Percentiles rank a stretch among this genome's conserved stretches.
Conservation (phyloP, 2,113 vertebrate species). For the Okapia johnstoni region DNA sequence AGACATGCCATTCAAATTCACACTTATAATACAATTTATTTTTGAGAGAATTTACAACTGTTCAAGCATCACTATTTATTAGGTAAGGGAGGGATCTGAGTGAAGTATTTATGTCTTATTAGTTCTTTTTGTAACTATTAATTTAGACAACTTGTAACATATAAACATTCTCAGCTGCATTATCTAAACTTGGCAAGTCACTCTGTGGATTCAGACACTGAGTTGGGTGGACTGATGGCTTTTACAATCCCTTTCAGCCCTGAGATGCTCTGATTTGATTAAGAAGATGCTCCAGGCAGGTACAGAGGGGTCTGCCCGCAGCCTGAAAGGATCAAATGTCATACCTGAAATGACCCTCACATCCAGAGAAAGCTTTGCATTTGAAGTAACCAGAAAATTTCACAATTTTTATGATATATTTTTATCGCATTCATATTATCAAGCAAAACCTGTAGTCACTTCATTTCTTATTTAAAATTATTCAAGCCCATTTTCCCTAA, state of each 20-base stretch:
- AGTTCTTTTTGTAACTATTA: conserved; percentile 19
- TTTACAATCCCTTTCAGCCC: neutral
- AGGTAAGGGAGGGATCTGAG: neutral
- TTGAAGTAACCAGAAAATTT: neutral
- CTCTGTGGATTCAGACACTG: neutral
- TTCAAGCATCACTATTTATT: conserved; percentile 37
- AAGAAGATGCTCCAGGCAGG: neutral
- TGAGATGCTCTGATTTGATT: neutral
- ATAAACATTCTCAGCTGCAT: neutral
- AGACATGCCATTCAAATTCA: conserved; percentile 41
- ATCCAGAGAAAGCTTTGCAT: neutral
- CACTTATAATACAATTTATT: conserved; percentile 30
- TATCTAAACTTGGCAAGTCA: neutral
- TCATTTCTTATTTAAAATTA: neutral
- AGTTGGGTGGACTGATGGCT: too few species aligned
- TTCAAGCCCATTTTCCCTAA: neutral
- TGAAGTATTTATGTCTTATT: conserved; percentile 48
- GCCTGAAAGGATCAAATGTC: neutral
- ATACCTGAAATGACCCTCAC: neutral
- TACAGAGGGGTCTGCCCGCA: accelerated
- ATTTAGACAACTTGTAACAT: neutral
- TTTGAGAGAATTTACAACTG: conserved; percentile 57
- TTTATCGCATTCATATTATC: neutral
- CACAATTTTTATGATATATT: neutral
- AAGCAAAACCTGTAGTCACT: neutral